Percentiles rank a stretch among this genome's conserved stretches.
phyloP scores from a whole-genome alignment of 2,113 vertebrate genomes.

The Rhizomys pruinosus region DNA sequence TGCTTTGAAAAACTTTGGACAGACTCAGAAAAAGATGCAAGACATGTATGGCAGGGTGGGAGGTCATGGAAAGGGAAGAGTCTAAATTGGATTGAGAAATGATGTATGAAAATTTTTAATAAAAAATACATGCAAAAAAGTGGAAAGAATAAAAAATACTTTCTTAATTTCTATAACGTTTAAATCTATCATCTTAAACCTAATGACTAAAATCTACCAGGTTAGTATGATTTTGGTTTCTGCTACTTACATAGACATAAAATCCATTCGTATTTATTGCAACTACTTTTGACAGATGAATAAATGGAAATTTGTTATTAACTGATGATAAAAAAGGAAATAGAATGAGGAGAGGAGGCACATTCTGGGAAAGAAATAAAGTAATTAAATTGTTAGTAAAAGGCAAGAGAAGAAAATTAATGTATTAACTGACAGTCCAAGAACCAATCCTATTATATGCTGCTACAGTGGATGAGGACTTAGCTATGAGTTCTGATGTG shows the following conservation, averaged over 20 bases:
- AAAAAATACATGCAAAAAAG: too few relatives aligned
- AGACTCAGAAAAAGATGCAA: too few relatives aligned
- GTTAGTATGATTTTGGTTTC: not conserved
- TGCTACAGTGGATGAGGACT: not conserved
- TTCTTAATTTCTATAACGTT: not conserved
- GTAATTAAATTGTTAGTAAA: not conserved
- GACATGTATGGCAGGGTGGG: too few relatives aligned
- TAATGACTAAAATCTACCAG: not conserved
- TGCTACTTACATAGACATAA: not conserved
- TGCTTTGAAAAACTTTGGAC: too few relatives aligned
- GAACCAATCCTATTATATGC: too few relatives aligned
- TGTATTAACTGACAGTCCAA: too few relatives aligned
- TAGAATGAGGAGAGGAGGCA: not conserved
- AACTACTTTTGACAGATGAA: not conserved
- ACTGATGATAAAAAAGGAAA: not conserved
- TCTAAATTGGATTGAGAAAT: too few relatives aligned
- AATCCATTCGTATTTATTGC: not conserved
- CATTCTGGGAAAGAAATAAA: not conserved
- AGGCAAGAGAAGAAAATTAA: constrained; percentile 4
- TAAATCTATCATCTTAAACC: not conserved
- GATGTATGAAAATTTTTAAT: too few relatives aligned
- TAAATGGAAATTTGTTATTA: not conserved
- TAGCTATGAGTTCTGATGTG: not conserved
- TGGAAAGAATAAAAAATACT: too few relatives aligned
- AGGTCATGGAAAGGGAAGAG: too few relatives aligned